Conservation (phyloP, 2,888 invertebrate genomes). For the Ophion ellenae region DNA sequence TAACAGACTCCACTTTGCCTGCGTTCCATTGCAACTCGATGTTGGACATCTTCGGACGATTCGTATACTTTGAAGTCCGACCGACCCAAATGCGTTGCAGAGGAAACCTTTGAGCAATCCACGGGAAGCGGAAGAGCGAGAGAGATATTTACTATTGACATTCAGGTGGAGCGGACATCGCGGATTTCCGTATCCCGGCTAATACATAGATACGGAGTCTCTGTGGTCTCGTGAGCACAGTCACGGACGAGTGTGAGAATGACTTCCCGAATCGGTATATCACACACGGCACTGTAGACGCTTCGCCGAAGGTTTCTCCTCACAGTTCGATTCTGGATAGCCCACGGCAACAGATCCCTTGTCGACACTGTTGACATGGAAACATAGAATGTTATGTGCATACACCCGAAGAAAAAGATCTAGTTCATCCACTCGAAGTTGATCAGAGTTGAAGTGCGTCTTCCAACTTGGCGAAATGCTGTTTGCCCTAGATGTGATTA, state of each 20-base stretch:
- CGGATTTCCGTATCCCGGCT: slow-evolving; percentile 38
- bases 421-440: not conserved
- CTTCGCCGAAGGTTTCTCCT: slow-evolving; percentile 23
- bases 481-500: not conserved
- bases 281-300: slow-evolving; percentile 12
- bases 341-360: slow-evolving; percentile 34
- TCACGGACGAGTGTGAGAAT: slow-evolving; percentile 35
- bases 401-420: not conserved
- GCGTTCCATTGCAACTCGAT: slow-evolving; percentile 28
- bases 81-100: not conserved
- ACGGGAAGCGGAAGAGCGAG: not conserved
- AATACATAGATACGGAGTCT: slow-evolving; percentile 25
- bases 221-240: slow-evolving; percentile 6
- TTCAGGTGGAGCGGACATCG: slow-evolving; percentile 32
- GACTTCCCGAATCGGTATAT: slow-evolving; percentile 40
- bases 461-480: not conserved
- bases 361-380: slow-evolving; percentile 41
- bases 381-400: not conserved
- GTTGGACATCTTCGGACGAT: slow-evolving; percentile 19
- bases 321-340: slow-evolving; percentile 24
- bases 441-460: not conserved
- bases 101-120: slow-evolving; percentile 32
- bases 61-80: slow-evolving; percentile 23
- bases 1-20: slow-evolving; percentile 14
- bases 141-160: slow-evolving; percentile 29